These are phyloP conservation scores for Chrysina gloriosa DNA, from an alignment of 2,888 invertebrate genomes.

Conservation along the genomic window DNA sequence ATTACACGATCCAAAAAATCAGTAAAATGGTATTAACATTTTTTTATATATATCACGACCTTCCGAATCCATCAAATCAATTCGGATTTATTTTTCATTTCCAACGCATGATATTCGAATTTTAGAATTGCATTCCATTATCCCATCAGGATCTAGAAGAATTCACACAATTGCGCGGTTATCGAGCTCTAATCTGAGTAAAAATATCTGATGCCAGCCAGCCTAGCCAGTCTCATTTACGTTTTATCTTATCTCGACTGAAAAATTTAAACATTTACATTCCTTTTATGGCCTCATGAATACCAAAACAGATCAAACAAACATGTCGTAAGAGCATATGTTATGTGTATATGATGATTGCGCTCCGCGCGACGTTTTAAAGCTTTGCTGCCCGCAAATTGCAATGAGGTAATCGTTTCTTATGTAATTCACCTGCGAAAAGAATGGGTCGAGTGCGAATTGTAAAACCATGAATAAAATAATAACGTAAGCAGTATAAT, in stretches of 20 bases:
- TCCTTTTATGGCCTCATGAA: neutral
- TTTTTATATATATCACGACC: too few species aligned
- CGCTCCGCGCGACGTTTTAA: neutral
- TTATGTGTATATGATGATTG: too few species aligned
- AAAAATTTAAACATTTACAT: constrained; percentile 5
- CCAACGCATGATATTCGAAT: too few species aligned
- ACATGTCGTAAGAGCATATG: neutral
- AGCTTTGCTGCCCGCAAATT: neutral
- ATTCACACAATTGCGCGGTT: too few species aligned
- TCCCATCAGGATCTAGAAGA: too few species aligned
- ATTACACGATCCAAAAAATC: too few species aligned
- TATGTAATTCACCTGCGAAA: neutral
- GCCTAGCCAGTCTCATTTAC: neutral
- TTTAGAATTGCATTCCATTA: too few species aligned
- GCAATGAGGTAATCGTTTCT: neutral
- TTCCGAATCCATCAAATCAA: too few species aligned
- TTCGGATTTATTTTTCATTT: too few species aligned
- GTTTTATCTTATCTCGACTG: neutral
- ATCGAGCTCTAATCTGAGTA: neutral
- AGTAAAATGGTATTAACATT: too few species aligned
- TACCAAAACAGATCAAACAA: neutral
- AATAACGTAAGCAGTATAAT: neutral
- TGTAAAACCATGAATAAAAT: neutral
- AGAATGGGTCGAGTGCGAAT: neutral
- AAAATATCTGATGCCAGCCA: neutral